Base-by-base conservation (phyloP, 2,797 vertebrate species). In the Jordanella pulchra region DNA sequence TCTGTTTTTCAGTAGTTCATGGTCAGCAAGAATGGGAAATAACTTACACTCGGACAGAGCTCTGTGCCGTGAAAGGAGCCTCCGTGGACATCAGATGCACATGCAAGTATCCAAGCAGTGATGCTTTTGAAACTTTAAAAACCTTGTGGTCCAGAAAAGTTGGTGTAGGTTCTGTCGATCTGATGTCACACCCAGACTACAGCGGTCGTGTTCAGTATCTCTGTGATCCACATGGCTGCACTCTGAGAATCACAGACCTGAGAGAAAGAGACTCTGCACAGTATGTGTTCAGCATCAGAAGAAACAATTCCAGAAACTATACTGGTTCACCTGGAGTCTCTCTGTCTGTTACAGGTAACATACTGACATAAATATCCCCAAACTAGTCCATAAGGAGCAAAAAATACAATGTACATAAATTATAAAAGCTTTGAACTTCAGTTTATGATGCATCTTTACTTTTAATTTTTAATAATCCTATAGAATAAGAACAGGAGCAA, bases 261-360 rank as follows among this genome's bases (percentile, higher is more conserved):
- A 84, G 64, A 72, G 6, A 50, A 32, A 78, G 65, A 0, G 78
- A 86, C 70, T 69, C 80, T 4, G 55, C 75, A 1, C 23, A 28
- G 44, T 89, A 81, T 70, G 79, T 47, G 27, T 83, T 86, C 50
- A 77, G 7, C 5, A 71, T 84, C 42, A 54, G 2, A 9, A 77
- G 73, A 32, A 53, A 67, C 66, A n/a, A 17, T 27, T 18, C 0
- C 1, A 18, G 65, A 9, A 15, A 0, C 5, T 28, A 3, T 4
- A 5, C 2, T 53, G 63, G 35, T 45, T 6, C 0, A 10, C 63
- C 58, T 70, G 84, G 84, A 64, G 82, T 84, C 47, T 30, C 3
- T 48, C 12, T 89, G 71, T 13, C 68, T 39, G 77, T 87, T 21
- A 60, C 60, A 77, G 80, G 82, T 83, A 74, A 55, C 0, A 14